These are phyloP conservation scores for Euwallacea similis DNA, from an alignment of 1,140 invertebrate genomes.

Conservation along the genomic window DNA sequence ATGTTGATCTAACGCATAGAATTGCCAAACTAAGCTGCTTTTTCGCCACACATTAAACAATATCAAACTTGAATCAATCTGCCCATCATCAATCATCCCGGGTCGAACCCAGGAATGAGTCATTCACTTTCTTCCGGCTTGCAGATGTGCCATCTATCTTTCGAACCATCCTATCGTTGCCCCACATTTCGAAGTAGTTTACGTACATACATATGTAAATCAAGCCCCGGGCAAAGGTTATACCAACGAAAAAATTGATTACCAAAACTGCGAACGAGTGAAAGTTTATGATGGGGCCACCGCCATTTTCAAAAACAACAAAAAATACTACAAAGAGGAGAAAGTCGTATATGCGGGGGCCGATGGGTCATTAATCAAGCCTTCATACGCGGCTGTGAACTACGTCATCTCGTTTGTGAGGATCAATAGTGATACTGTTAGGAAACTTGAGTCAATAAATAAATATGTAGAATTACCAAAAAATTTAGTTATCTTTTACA, in stretches of 20 bases:
- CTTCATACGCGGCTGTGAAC: neutral
- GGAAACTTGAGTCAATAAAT: too few relatives aligned
- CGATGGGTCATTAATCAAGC: neutral
- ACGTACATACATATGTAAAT: neutral
- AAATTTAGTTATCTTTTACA: too few relatives aligned
- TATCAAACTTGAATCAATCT: too few relatives aligned
- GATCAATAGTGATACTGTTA: too few relatives aligned
- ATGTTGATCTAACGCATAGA: too few relatives aligned
- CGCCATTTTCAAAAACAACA: neutral
- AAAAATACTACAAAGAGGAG: neutral
- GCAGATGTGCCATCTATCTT: neutral
- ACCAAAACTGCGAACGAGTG: neutral
- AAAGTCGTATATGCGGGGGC: neutral
- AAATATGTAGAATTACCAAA: too few relatives aligned
- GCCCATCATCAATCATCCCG: neutral
- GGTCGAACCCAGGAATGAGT: neutral
- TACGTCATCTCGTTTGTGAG: too few relatives aligned
- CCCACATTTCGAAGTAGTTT: neutral
- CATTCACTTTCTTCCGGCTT: neutral
- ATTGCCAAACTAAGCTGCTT: too few relatives aligned
- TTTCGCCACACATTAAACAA: too few relatives aligned
- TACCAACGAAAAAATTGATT: neutral
- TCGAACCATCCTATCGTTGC: neutral
- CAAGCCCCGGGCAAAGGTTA: neutral
- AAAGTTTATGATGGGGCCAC: conserved; percentile 2